Evolutionary conservation across 2,888 invertebrate genomes (phyloP).

Genomic region (Drosophila flavopinicola): DNA sequence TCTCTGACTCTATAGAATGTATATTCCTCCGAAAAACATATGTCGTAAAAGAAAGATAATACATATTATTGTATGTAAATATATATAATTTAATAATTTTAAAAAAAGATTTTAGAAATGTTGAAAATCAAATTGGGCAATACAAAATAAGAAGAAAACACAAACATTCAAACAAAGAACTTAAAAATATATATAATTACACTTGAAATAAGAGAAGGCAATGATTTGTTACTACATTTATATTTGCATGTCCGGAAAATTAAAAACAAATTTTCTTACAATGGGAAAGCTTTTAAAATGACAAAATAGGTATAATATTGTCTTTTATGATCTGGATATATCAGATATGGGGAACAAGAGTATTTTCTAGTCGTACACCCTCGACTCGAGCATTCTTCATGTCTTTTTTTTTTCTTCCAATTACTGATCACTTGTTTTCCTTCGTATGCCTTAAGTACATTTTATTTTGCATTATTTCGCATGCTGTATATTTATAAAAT

Average conservation of each 20-base stretch:
- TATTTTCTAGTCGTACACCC: background rate
- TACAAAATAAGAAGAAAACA: too few species aligned
- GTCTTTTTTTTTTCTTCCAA: background rate
- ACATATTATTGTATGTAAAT: too few species aligned
- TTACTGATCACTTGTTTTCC: background rate
- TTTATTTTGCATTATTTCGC: constrained; percentile 9
- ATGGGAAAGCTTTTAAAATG: background rate
- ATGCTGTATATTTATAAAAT: constrained; percentile 11
- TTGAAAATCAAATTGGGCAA: too few species aligned
- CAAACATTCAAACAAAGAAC: too few species aligned
- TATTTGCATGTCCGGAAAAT: constrained; percentile 13
- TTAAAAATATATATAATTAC: background rate
- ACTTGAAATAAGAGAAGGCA: too few species aligned
- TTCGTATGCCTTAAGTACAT: background rate
- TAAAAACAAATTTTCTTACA: background rate
- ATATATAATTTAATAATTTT: too few species aligned
- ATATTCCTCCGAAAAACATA: too few species aligned
- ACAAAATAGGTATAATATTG: background rate
- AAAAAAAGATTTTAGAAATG: too few species aligned
- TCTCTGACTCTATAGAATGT: background rate
- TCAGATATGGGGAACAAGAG: background rate
- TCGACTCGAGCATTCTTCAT: background rate
- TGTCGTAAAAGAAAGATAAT: too few species aligned
- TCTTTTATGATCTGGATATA: background rate
- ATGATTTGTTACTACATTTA: background rate